phyloP scores from a whole-genome alignment of 2,797 vertebrate genomes.

The Mus minutoides region DNA sequence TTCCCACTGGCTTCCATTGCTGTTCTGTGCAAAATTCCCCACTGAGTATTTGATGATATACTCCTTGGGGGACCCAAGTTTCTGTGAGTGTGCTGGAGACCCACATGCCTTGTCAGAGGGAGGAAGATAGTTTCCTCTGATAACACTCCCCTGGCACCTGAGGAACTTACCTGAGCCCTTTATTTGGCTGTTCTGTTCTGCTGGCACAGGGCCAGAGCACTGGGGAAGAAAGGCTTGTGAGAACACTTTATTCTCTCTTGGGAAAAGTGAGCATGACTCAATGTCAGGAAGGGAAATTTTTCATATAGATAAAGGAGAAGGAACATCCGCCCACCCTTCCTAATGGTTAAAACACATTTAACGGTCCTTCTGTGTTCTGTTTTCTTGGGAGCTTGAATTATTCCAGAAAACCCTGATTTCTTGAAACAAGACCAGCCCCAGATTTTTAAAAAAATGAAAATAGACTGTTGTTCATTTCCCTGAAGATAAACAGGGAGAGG shows the following conservation, averaged over 20 bases:
- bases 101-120: conserved; percentile 74
- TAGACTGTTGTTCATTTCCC: background rate
- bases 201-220: conserved; percentile 75
- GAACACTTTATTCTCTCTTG: conserved; percentile 79
- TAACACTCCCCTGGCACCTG: conserved; percentile 78
- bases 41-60: conserved; percentile 80
- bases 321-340: conserved; percentile 56
- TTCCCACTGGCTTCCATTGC: conserved; percentile 77
- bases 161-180: conserved; percentile 77
- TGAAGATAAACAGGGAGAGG: background rate
- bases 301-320: conserved; percentile 78
- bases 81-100: conserved; percentile 74
- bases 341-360: conserved; percentile 77
- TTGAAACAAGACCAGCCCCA: conserved; percentile 3
- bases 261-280: conserved; percentile 78
- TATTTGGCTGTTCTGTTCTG: conserved; percentile 78
- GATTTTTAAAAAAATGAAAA: background rate
- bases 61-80: conserved; percentile 73
- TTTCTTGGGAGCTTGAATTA: conserved; percentile 56
- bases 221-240: conserved; percentile 64
- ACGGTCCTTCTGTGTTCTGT: conserved; percentile 52
- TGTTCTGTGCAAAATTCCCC: conserved; percentile 73
- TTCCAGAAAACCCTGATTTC: conserved; percentile 58
- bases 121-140: conserved; percentile 82
- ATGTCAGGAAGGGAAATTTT: conserved; percentile 80